Evolutionary conservation across 2,888 invertebrate species (phyloP), one percentile per base, ranked within the genome.

Genomic region (Metellina segmentata): DNA sequence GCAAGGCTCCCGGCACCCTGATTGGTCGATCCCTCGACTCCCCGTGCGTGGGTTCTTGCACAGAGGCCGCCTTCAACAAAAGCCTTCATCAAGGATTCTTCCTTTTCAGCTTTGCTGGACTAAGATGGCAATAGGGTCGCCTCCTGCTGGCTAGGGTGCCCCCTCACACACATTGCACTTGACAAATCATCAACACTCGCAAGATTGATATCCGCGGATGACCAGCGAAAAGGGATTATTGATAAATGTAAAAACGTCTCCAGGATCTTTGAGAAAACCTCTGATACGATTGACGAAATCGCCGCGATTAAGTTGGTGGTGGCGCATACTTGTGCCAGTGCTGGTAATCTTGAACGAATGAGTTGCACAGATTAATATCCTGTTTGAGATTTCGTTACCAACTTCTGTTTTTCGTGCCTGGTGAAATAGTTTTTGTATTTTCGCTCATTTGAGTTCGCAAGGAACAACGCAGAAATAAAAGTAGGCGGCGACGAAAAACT

Each of bases 1-100:
- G 92, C 90, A 88, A 90, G 92, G 92, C 92, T 92, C 92, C 90
- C 83, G 83, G 90, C 92, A 82, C 87, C 83, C 92, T 90, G 90
- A 92, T 92, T 92, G 90, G 92, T 86, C 90, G 90, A 92, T 85
- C 87, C 92, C 51, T 74, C 69, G 81, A 85, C 90, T 81, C 91
- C 85, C 89, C 77, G 81, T 92, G 89, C 89, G 88, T 83, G 85
- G 81, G 78, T 77, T 85, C 75, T n/a, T 70, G n/a, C 78, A 81
- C 69, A 75, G 48, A 81, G 74, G 74, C 85, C 70, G 71, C 71
- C 83, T 79, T 51, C 81, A 89, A 92, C 92, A 92, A 92, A 92
- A 89, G 89, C 89, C 87, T 92, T 92, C 92, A 89, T 92, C 92
- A 92, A 70, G 89, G 92, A 88, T 89, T 71, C 87, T 91, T 92